These are phyloP conservation scores for Drosophila erecta DNA, from an alignment of 1,140 invertebrate genomes.

Conservation along the genomic window DNA sequence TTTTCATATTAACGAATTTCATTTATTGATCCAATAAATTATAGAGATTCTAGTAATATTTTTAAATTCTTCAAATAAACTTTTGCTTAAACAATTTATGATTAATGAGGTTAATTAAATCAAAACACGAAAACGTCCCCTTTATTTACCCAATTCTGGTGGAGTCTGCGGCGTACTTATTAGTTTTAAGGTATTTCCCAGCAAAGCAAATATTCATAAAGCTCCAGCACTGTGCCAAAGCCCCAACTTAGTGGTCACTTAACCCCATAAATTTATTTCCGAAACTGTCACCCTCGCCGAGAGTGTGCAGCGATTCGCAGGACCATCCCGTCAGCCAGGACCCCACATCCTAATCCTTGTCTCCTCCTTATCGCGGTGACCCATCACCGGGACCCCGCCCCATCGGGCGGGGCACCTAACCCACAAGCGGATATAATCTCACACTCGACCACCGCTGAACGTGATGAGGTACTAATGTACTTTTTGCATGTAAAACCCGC, in stretches of 20 bases:
- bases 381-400: conserved; percentile 17
- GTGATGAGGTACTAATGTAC: conserved; percentile 75
- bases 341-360: conserved; percentile 27
- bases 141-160: not conserved
- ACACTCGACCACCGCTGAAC: conserved; percentile 47
- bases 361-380: conserved; percentile 38
- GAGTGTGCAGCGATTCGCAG: conserved; percentile 17
- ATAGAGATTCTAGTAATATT: too few species aligned
- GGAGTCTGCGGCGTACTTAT: not conserved
- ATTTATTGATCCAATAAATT: too few species aligned
- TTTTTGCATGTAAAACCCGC: conserved; percentile 53
- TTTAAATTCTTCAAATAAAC: too few species aligned
- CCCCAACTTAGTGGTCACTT: conserved; percentile 17
- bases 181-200: conserved; percentile 10
- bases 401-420: not conserved
- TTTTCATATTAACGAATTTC: too few species aligned
- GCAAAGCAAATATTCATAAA: not conserved
- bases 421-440: conserved; percentile 49
- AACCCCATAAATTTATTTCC: conserved; percentile 38
- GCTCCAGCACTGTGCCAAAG: not conserved
- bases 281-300: conserved; percentile 13
- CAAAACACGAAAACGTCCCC: not conserved
- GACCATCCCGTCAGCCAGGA: not conserved
- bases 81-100: not conserved
- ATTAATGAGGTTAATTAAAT: not conserved